Evolutionary conservation across 2,797 vertebrate genomes (phyloP).

Genomic region (Siniperca scherzeri): DNA sequence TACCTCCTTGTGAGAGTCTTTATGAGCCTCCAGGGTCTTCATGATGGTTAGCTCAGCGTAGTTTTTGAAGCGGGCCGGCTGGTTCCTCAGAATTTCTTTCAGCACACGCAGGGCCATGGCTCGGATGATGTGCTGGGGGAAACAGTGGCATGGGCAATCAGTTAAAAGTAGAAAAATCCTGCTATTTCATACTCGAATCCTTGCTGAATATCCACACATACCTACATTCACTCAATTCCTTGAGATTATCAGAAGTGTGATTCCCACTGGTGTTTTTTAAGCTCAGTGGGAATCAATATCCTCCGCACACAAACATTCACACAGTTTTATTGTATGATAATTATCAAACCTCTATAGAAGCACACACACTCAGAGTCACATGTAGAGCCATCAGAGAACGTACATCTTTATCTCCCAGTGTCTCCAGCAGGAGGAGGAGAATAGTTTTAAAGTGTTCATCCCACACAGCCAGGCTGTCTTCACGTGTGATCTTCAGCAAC

Average conservation of each 20-base stretch:
- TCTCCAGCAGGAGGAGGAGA: constrained; percentile 96
- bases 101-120: constrained; percentile 95
- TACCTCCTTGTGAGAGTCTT: constrained; percentile 99
- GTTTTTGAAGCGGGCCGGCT: constrained; percentile 98
- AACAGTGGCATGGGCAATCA: background rate
- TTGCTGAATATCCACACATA: background rate
- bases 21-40: constrained; percentile 99
- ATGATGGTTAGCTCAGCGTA: constrained; percentile 98
- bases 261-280: background rate
- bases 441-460: constrained; percentile 99
- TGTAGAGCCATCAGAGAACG: background rate
- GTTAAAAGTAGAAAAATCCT: background rate
- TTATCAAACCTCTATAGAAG: background rate
- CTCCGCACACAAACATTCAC: background rate
- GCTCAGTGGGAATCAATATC: background rate
- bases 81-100: constrained; percentile 96
- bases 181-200: background rate
- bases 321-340: background rate
- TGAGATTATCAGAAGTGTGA: background rate
- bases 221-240: background rate
- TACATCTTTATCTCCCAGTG: constrained; percentile 97
- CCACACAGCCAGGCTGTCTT: constrained; percentile 96
- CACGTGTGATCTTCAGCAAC: constrained; percentile 95
- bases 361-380: constrained; percentile 1
- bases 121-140: constrained; percentile 92